Evolutionary conservation across 2,113 vertebrate genomes (phyloP).

Genomic region (Illadopsis cleaveri): DNA sequence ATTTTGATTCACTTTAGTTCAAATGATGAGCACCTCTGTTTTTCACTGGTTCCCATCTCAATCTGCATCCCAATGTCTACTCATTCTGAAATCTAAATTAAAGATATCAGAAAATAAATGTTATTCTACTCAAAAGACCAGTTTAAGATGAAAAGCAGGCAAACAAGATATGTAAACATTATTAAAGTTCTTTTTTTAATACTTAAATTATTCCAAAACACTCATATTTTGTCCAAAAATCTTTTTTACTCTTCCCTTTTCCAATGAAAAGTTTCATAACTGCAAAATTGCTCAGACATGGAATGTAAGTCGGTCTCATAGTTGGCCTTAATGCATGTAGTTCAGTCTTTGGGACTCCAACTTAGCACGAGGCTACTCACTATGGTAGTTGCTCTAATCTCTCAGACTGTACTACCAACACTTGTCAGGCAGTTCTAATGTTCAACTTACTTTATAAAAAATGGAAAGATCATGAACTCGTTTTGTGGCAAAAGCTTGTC

Average conservation of each 20-base stretch:
- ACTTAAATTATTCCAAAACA: neutral
- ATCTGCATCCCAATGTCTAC: neutral
- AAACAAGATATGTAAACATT: neutral
- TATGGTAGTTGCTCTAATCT: neutral
- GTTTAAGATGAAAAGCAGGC: neutral
- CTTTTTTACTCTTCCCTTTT: neutral
- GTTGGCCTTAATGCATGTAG: neutral
- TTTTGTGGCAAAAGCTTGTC: neutral
- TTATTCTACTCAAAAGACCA: neutral
- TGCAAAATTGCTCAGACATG: neutral
- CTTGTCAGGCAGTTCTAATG: neutral
- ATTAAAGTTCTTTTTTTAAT: neutral
- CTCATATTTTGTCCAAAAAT: neutral
- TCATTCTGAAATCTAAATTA: neutral
- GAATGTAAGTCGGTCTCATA: neutral
- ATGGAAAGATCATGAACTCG: neutral
- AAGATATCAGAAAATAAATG: neutral
- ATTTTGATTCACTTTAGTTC: neutral
- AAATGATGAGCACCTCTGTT: neutral
- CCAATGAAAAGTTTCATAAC: neutral
- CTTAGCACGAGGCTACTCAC: neutral
- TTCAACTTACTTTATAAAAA: neutral
- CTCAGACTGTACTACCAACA: neutral
- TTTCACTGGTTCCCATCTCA: conserved; percentile 1
- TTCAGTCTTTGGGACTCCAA: neutral